Percentiles rank a stretch among this genome's conserved stretches.
Evolutionary conservation across 2,888 invertebrate genomes (phyloP).

Genomic region (Brachypalpus laphriformis): DNA sequence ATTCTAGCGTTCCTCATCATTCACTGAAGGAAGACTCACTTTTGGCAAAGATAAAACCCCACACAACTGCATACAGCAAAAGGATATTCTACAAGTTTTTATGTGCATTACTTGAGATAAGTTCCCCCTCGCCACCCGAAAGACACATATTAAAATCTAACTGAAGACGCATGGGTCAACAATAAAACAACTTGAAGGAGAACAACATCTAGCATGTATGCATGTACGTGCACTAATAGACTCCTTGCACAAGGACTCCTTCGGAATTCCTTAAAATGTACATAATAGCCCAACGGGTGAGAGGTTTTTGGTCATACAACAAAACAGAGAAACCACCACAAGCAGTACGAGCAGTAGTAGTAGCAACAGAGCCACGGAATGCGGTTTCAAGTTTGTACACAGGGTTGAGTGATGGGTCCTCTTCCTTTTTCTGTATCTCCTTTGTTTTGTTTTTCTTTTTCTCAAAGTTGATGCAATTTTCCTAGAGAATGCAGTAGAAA

Average conservation of each 20-base stretch:
- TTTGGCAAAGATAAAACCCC: slow-evolving; percentile 21
- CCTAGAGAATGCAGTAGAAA: neutral
- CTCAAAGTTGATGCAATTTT: slow-evolving; percentile 58
- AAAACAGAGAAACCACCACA: slow-evolving; percentile 34
- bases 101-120: slow-evolving; percentile 46
- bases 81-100: slow-evolving; percentile 50
- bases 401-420: slow-evolving; percentile 70
- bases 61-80: neutral
- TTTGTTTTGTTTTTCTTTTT: slow-evolving; percentile 23
- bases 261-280: slow-evolving; percentile 59
- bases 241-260: slow-evolving; percentile 45
- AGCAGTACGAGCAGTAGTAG: neutral
- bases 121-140: slow-evolving; percentile 22
- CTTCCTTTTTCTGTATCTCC: slow-evolving; percentile 14
- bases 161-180: slow-evolving; percentile 21
- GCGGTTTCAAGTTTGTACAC: slow-evolving; percentile 59
- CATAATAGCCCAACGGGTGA: slow-evolving; percentile 61
- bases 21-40: slow-evolving; percentile 29
- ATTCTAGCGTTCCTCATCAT: slow-evolving; percentile 1
- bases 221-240: slow-evolving; percentile 51
- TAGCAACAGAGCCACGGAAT: slow-evolving; percentile 42
- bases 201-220: slow-evolving; percentile 31
- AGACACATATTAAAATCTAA: slow-evolving; percentile 42
- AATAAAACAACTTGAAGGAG: slow-evolving; percentile 32
- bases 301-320: slow-evolving; percentile 34